A percentile compares a stretch with the other conserved stretches of the same genome.
phyloP scores from a whole-genome alignment of 2,797 vertebrate genomes.

The Propithecus perrieri region DNA sequence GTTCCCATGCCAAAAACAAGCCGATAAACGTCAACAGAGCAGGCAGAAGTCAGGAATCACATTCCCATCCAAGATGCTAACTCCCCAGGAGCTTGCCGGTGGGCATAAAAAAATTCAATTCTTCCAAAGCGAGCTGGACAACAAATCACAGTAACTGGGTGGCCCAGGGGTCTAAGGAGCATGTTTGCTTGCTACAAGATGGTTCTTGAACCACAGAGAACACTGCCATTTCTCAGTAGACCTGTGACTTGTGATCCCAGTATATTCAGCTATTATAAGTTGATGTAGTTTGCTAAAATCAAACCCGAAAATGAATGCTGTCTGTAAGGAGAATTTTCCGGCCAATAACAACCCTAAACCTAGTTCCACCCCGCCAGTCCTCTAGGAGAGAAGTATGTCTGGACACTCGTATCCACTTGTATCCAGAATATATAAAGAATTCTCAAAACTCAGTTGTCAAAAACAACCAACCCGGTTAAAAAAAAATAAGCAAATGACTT shows the following conservation, averaged over 20 bases:
- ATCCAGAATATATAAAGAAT: background rate
- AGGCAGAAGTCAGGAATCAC: background rate
- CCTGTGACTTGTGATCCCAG: background rate
- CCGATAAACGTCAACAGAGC: background rate
- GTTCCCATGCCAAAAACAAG: no score
- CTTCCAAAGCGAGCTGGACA: background rate
- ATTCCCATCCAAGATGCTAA: background rate
- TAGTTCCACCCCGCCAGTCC: background rate
- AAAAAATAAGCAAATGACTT: background rate
- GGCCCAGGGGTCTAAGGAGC: background rate
- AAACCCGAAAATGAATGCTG: background rate
- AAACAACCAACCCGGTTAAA: background rate
- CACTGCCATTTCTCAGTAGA: background rate
- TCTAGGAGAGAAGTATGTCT: background rate
- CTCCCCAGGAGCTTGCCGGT: rapidly evolving
- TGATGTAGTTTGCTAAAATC: background rate
- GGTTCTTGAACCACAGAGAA: background rate
- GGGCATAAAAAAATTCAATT: background rate
- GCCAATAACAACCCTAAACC: background rate
- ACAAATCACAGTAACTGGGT: background rate
- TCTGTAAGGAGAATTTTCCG: background rate
- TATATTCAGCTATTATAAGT: background rate
- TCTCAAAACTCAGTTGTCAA: background rate
- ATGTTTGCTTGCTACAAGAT: background rate
- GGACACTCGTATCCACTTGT: background rate